phyloP scores from a whole-genome alignment of 1,140 invertebrate genomes.

The Caerostris extrusa region DNA sequence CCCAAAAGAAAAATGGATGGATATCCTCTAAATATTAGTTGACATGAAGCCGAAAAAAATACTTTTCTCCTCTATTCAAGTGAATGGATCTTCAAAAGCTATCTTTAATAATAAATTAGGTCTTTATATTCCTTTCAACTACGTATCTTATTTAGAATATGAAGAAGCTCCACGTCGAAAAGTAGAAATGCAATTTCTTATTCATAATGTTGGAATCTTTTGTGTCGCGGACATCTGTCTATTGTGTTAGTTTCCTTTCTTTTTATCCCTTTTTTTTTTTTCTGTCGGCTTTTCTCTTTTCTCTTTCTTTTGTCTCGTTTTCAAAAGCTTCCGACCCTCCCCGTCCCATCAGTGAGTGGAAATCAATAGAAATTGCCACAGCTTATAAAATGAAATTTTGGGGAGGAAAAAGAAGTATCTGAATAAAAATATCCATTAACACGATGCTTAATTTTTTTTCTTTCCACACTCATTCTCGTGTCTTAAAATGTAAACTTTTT shows the following conservation, averaged over 20 bases:
- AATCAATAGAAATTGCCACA: constrained; percentile 57
- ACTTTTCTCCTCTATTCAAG: neutral
- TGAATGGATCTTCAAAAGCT: constrained; percentile 43
- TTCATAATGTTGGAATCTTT: constrained; percentile 68
- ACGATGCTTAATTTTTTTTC: no score
- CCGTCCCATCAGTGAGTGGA: neutral
- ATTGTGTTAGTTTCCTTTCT: constrained; percentile 40
- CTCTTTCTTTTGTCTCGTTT: constrained; percentile 61
- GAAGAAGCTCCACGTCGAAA: constrained; percentile 62
- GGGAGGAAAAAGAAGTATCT: neutral
- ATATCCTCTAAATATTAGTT: constrained; percentile 14
- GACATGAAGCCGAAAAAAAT: constrained; percentile 42
- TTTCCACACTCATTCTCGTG: no score
- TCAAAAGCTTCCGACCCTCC: constrained; percentile 36
- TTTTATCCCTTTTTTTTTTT: constrained; percentile 9
- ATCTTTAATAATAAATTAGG: constrained; percentile 68
- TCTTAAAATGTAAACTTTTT: no score
- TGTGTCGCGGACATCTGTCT: constrained; percentile 46
- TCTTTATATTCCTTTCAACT: constrained; percentile 71
- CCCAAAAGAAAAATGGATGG: neutral
- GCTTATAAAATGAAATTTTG: constrained; percentile 39
- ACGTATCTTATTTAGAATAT: constrained; percentile 68
- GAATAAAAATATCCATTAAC: no score
- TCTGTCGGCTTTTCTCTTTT: neutral
- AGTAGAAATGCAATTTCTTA: constrained; percentile 72